Evolutionary conservation across 2,113 vertebrate species (phyloP), one percentile per base, ranked within the genome.

Genomic region (Amphilophus citrinellus): DNA sequence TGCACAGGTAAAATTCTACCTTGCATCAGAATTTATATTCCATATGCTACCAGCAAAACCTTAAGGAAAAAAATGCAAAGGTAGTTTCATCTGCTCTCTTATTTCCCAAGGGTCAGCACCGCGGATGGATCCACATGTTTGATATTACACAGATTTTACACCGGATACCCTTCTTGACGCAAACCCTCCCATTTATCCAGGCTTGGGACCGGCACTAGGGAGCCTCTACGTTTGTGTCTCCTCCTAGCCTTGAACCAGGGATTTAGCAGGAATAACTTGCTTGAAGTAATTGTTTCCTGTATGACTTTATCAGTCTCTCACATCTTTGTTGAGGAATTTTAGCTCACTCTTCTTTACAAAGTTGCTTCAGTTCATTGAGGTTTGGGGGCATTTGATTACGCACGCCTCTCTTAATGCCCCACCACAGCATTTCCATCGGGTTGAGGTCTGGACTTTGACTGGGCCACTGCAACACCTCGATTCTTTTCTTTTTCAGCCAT

Each of bases 271-370:
- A 68, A 47, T 68, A 68, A 47, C 5, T 68, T 10, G 39, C 65
- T 68, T 47, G 39, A 68, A 47, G 65, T 68, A 47, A 68, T 47
- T 47, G 65, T 47, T 68, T 68, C 39, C 65, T 68, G 65, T 68
- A 68, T 68, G 65, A 68, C 65, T 68, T 68, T 27, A 68, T 47
- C 39, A 47, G 14, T 68, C 39, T 68, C 22, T 47, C 39, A 27
- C 39, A 68, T 68, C 63, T 68, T 68, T 68, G 39, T 68, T 47
- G 44, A 47, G 39, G 63, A 47, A 68, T 68, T 68, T 68, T 68
- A 39, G 24, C 39, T n/a, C 22, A 65, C 37, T 42, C 62, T 65
- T 65, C 62, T 65, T 47, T 68, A 4, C 18, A 68, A 68, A 27
- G 22, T 18, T 3, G 20, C 32, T 63, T 63, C 18, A 63, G 32